These are phyloP conservation scores for Pygoscelis antarcticus DNA, from an alignment of 2,113 vertebrate genomes.

Conservation along the genomic window DNA sequence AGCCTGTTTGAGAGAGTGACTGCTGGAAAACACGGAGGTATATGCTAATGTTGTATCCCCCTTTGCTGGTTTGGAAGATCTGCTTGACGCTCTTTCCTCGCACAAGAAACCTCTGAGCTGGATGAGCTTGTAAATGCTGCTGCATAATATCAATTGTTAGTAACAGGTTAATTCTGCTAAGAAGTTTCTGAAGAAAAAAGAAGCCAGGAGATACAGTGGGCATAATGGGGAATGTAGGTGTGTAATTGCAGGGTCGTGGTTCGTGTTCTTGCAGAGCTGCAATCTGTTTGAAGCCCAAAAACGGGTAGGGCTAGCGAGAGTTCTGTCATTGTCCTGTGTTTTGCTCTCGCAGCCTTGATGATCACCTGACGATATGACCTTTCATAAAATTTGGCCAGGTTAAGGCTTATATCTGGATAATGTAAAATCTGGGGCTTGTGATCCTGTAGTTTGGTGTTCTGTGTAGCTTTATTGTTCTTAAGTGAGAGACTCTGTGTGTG, in stretches of 20 bases:
- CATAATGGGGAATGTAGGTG: not conserved
- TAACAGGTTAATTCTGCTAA: not conserved
- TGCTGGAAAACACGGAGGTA: not conserved
- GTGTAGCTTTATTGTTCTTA: not conserved
- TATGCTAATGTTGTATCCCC: not conserved
- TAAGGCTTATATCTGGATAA: not conserved
- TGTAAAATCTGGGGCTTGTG: not conserved
- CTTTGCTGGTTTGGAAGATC: not conserved
- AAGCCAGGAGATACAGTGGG: not conserved
- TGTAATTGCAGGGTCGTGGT: not conserved
- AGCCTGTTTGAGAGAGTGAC: not conserved
- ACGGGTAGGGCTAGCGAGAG: not conserved
- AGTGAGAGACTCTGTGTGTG: not conserved
- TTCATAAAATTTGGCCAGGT: not conserved
- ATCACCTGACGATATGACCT: not conserved
- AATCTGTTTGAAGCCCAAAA: not conserved
- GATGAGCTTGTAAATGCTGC: not conserved
- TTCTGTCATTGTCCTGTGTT: not conserved
- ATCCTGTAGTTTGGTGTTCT: not conserved
- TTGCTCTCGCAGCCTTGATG: not conserved
- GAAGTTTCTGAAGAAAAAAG: not conserved
- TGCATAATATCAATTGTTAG: not conserved
- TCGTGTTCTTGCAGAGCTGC: not conserved
- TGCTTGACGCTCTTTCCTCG: not conserved
- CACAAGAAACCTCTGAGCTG: not conserved